Evolutionary conservation across 2,797 vertebrate genomes (phyloP).

Genomic region (Catostomus latipinnis): DNA sequence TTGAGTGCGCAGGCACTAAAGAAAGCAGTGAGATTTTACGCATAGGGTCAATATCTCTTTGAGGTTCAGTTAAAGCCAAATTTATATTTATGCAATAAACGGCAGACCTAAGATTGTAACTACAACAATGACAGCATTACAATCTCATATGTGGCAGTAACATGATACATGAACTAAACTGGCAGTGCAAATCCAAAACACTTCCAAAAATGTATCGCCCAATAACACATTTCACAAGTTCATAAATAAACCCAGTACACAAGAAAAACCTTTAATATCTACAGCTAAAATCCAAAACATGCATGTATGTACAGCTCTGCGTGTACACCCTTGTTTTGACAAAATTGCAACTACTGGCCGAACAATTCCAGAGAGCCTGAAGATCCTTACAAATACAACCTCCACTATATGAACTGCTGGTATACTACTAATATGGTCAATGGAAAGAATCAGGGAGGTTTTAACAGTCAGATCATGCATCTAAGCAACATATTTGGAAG

Average conservation of each 20-base stretch:
- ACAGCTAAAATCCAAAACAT: constrained; percentile 61
- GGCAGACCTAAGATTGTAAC: constrained; percentile 20
- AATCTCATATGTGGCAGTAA: constrained; percentile 35
- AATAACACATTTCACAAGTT: constrained; percentile 38
- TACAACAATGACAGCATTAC: neutral
- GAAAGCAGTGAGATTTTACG: constrained; percentile 22
- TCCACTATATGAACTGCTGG: constrained; percentile 20
- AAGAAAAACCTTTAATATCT: constrained; percentile 54
- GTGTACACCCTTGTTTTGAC: constrained; percentile 53
- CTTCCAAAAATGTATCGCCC: constrained; percentile 32
- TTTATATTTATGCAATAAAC: neutral
- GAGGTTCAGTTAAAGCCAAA: constrained; percentile 8
- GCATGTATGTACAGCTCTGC: constrained; percentile 53
- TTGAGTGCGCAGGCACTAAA: constrained; percentile 51
- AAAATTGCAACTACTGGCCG: constrained; percentile 51
- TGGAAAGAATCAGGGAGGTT: constrained; percentile 10
- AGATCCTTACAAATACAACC: constrained; percentile 31
- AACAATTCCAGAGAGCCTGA: constrained; percentile 43
- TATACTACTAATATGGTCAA: neutral
- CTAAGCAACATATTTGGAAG: constrained; percentile 8
- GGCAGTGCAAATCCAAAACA: constrained; percentile 59
- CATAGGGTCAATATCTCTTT: constrained; percentile 8
- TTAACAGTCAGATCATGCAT: constrained; percentile 46
- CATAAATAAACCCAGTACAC: constrained; percentile 48
- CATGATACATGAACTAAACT: constrained; percentile 36